phyloP scores from a whole-genome alignment of 2,888 invertebrate species.

The Meganola albula region DNA sequence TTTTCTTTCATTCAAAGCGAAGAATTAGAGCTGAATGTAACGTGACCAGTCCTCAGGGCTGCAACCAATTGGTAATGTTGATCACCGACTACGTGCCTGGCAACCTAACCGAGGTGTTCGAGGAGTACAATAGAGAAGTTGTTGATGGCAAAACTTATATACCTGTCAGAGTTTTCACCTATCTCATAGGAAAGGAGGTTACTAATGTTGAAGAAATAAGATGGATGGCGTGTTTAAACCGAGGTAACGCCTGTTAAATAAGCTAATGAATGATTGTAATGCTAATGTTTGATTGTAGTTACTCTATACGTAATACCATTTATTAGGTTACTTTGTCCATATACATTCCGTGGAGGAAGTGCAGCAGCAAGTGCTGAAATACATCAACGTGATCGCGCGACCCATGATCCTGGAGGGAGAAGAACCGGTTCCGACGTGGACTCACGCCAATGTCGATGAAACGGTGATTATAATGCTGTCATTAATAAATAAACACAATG shows the following conservation, averaged over 20 bases:
- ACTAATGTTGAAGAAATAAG: conserved; percentile 92
- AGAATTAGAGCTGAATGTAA: conserved; percentile 50
- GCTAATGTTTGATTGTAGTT: too few species aligned
- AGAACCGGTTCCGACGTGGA: conserved; percentile 93
- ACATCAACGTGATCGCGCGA: conserved; percentile 95
- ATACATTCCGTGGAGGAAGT: conserved; percentile 97
- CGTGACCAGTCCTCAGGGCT: conserved; percentile 75
- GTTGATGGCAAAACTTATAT: conserved; percentile 80
- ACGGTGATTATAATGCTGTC: conserved; percentile 75
- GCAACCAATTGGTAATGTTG: conserved; percentile 98
- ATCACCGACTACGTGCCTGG: conserved; percentile 96
- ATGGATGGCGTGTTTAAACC: conserved; percentile 96
- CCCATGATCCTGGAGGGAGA: conserved; percentile 86
- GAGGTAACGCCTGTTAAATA: too few species aligned
- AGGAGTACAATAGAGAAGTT: conserved; percentile 84
- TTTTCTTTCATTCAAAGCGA: too few species aligned
- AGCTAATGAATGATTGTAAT: too few species aligned
- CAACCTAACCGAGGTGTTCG: conserved; percentile 90
- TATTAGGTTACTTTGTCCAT: conserved; percentile 92
- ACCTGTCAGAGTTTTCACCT: conserved; percentile 96
- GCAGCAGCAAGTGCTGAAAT: conserved; percentile 96
- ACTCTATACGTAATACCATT: conserved; percentile 18
- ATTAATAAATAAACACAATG: not conserved
- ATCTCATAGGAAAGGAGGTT: conserved; percentile 95
- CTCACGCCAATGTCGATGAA: conserved; percentile 93